Evolutionary conservation across 92 coral and sea anemone species (phyloP), one percentile per base, ranked within the genome.

Genomic region (Epizoanthus rinbou): DNA sequence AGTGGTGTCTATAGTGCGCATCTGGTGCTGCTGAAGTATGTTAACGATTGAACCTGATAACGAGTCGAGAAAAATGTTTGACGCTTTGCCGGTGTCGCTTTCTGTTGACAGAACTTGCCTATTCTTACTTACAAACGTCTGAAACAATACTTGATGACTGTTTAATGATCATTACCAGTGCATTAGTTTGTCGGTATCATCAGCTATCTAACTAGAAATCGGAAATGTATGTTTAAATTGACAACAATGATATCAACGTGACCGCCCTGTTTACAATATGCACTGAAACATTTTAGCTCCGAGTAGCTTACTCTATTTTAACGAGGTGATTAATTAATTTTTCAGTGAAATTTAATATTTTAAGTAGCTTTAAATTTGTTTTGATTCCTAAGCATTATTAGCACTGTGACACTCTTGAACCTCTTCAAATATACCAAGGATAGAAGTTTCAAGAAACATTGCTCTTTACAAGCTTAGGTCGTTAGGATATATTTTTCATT

Each of bases 161-260:
- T 74, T 74, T 74, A 74, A 74, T 28, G 64, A 74, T 74, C 35
- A 16, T 56, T 74, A 24, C 80, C 22, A 28, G 31, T 56, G 63
- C 80, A 74, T 74, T 74, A 74, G 80, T 52, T 23, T 74, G 57
- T 74, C 65, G 43, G 25, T 74, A 74, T 56, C 80, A 18, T 23
- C 47, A 17, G 17, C 65, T 28, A 74, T 74, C 60, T 25, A 74
- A 53, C 22, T 56, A 23, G 64, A 74, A 52, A 74, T 74, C 64
- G 80, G 80, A 74, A 74, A 52, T 31, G 80, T 53, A 74, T 31
- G 50, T 18, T 74, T 74, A 28, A 22, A 74, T 63, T 56, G 65
- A 56, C 33, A 28, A 25, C 41, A 56, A 74, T 17, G 80, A 8
- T 17, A 14, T 73, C 43, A 52, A 74, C 23, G 47, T 63, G 65